These are phyloP conservation scores for Smutsia gigantea DNA, from an alignment of 2,797 vertebrate genomes.

Conservation along the genomic window DNA sequence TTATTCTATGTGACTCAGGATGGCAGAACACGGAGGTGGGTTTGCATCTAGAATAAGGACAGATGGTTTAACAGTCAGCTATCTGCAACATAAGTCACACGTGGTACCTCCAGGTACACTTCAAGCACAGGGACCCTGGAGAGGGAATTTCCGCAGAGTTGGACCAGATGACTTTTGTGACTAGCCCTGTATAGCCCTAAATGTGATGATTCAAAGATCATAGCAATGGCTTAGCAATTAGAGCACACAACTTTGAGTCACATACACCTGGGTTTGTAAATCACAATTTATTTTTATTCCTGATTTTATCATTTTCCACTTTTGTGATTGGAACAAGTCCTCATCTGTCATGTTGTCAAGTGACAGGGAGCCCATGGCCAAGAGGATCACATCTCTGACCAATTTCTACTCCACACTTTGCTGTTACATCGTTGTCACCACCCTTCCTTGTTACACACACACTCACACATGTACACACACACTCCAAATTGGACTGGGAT, in stretches of 20 bases:
- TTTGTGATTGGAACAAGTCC: background rate
- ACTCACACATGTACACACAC: background rate
- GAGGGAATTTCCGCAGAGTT: background rate
- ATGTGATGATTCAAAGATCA: background rate
- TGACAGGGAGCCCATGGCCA: rapidly evolving
- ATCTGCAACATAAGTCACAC: background rate
- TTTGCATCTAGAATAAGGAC: background rate
- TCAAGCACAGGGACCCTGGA: background rate
- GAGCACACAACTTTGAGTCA: background rate
- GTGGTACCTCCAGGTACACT: background rate
- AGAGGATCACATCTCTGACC: rapidly evolving
- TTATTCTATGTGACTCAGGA: background rate
- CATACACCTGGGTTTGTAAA: background rate
- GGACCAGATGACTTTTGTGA: background rate
- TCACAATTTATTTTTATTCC: background rate
- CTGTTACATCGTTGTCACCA: background rate
- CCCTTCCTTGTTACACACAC: background rate
- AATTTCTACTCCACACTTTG: background rate
- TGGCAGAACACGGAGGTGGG: background rate
- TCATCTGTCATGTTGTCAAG: background rate
- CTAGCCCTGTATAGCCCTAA: rapidly evolving
- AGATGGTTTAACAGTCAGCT: background rate
- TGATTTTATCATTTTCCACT: background rate
- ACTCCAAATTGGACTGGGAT: rapidly evolving
- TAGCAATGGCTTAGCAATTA: rapidly evolving